Evolutionary conservation across 1,140 invertebrate species (phyloP), one percentile per base, ranked within the genome.

Genomic region (Lordiphosa mommai): DNA sequence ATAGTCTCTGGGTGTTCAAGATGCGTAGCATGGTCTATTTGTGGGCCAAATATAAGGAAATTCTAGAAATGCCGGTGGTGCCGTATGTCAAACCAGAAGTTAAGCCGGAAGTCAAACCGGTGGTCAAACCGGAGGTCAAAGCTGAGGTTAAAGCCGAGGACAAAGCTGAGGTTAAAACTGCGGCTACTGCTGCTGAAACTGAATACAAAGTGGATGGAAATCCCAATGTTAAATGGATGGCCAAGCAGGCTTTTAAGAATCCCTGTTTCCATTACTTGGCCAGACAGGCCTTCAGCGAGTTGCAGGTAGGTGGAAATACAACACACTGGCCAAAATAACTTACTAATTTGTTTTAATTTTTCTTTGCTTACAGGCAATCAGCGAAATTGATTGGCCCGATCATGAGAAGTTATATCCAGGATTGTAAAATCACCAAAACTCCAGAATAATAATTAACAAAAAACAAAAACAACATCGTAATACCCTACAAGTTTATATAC

Each of bases 21-120:
- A 53, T 84, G 52, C 68, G 68, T 17, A 77, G 72, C 63, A 84
- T 82, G 76, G 56, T 82, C 12, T 72, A 48, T 12, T 33, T 84
- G 41, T 82, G 76, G 76, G 36, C 50, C 8, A 64, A 82, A 23
- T 80, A 80, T 8, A 65, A 56, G 16, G 47, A 66, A 46, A 66
- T 69, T 40, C 38, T 56, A 14, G 47, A 53, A 12, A 58, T 47
- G 17, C 23, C 61, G 8, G 47, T 38, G 7, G 48, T 33, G 12
- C 41, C 12, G 5, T 70, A 50, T 14, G 47, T 47, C 27, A 67
- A 43, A 8, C 10, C 12, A 2, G 34, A 14, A 8, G 34, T 12
- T 13, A n/a, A 10, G 1, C n/a, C 34, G 4, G 38, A 40, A 16
- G 38, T 10, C 7, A 10, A 23, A n/a, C 3, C 38, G 2, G 33